Evolutionary conservation across 2,888 invertebrate genomes (phyloP).

Genomic region (Psylliodes chrysocephalus): DNA sequence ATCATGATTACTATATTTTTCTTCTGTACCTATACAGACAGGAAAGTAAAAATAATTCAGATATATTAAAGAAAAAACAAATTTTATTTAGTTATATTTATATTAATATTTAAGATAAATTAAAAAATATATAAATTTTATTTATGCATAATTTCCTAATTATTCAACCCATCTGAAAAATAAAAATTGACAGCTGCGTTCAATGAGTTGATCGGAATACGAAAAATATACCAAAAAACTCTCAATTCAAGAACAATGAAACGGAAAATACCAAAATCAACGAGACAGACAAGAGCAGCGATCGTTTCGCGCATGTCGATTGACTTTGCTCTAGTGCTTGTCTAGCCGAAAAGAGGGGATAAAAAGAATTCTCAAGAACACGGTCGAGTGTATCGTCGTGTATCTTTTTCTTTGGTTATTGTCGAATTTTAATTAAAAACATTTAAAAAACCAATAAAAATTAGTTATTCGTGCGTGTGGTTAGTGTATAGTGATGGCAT

Average conservation of each 20-base stretch:
- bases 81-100: no score
- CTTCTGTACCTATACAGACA: no score
- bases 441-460: conserved; percentile 3
- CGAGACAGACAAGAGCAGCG: background rate
- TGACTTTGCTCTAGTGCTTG: conserved; percentile 17
- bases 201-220: background rate
- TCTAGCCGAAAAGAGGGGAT: conserved; percentile 21
- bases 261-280: background rate
- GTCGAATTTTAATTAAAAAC: conserved; percentile 17
- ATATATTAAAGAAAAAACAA: no score
- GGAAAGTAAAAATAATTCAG: no score
- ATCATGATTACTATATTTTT: no score
- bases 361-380: conserved; percentile 24
- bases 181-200: background rate
- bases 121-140: no score
- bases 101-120: no score
- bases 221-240: conserved; percentile 6
- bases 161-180: no score
- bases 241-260: conserved; percentile 4
- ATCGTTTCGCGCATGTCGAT: conserved; percentile 18
- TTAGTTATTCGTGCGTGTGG: conserved; percentile 23
- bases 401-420: conserved; percentile 24
- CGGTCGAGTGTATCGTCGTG: conserved; percentile 18
- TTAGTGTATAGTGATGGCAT: conserved; percentile 73
- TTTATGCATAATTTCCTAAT: no score